Percentiles rank a stretch among this genome's conserved stretches.
phyloP scores from a whole-genome alignment of 2,113 vertebrate species.

The Gallinago undulata region DNA sequence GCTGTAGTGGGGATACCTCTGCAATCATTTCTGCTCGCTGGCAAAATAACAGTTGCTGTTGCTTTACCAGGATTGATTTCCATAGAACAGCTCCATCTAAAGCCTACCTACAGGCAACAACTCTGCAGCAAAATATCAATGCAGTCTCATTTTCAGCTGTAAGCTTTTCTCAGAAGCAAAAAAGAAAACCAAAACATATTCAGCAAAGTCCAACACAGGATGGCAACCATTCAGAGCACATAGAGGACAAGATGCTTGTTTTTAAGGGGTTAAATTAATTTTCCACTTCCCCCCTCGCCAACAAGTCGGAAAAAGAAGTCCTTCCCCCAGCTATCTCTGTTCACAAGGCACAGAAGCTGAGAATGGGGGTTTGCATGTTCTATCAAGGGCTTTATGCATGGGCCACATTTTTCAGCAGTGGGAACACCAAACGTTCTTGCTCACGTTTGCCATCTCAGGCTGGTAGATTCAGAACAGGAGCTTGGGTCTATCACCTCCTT shows the following conservation, averaged over 20 bases:
- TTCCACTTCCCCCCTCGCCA: not conserved
- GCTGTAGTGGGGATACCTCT: not conserved
- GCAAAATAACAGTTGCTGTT: conserved; percentile 46
- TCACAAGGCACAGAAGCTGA: not conserved
- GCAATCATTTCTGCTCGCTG: conserved; percentile 22
- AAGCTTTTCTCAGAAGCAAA: not conserved
- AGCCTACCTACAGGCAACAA: conserved; percentile 59
- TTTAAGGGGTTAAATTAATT: not conserved
- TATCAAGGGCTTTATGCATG: not conserved
- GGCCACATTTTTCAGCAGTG: not conserved
- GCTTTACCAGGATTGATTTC: conserved; percentile 47
- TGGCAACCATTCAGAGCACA: not conserved
- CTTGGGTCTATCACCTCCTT: not conserved
- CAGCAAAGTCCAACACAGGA: not conserved
- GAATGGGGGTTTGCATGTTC: not conserved
- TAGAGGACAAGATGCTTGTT: not conserved
- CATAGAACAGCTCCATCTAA: conserved; percentile 58
- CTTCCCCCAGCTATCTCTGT: not conserved
- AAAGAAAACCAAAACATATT: not conserved
- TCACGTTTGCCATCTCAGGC: not conserved
- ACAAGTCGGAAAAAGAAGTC: not conserved
- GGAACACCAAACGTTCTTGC: not conserved
- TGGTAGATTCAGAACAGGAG: not conserved
- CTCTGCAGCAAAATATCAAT: conserved; percentile 54
- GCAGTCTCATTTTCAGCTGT: not conserved